Percentiles rank a stretch among this genome's conserved stretches.
phyloP scores from a whole-genome alignment of 1,140 invertebrate species.

The Armadillidium nasatum region DNA sequence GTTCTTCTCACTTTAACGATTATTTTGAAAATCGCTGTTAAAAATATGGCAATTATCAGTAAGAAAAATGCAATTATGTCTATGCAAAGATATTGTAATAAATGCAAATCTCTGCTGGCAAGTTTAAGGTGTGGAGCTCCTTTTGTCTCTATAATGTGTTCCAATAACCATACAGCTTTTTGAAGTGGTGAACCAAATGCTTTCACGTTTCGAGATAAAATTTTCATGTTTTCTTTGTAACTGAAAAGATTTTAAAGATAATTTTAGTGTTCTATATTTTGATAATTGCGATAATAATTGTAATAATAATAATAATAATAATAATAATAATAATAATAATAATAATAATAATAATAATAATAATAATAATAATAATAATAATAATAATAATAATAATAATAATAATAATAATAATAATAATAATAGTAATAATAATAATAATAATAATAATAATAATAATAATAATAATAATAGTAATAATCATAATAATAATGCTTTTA shows the following conservation, averaged over 20 bases:
- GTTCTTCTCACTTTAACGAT: neutral
- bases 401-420: no score
- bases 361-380: no score
- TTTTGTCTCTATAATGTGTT: constrained; percentile 32
- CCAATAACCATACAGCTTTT: constrained; percentile 40
- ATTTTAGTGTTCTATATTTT: no score
- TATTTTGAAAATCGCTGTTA: neutral
- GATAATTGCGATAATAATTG: no score
- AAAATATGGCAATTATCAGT: neutral
- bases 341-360: no score
- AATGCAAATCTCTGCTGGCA: constrained; percentile 34
- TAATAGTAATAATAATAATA: no score
- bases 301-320: no score
- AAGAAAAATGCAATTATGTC: constrained; percentile 34
- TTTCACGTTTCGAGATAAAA: neutral
- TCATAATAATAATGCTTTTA: no score
- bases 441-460: no score
- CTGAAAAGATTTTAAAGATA: neutral
- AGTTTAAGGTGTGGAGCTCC: constrained; percentile 36
- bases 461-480: no score
- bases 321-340: no score
- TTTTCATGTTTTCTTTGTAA: neutral
- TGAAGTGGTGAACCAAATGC: constrained; percentile 19
- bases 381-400: no score
- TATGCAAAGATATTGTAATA: constrained; percentile 40